Evolutionary conservation across 2,797 vertebrate species (phyloP).

Genomic region (Cossypha heuglini): DNA sequence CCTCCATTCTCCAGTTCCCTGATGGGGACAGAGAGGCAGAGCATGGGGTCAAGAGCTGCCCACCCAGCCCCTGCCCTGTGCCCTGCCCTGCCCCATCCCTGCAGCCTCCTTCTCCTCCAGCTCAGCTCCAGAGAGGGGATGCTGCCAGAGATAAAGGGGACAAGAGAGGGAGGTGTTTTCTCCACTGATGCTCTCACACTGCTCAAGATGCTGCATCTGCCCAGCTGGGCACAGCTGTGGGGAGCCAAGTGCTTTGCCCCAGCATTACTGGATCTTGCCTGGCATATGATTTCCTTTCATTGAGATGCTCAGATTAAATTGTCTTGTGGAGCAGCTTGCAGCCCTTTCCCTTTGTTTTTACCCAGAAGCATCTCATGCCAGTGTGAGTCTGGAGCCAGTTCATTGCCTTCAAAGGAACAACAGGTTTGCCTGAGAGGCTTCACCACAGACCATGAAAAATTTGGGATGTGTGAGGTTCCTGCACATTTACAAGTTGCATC

Average conservation of each 20-base stretch:
- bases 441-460: rapidly evolving
- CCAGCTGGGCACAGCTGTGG: background rate
- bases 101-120: background rate
- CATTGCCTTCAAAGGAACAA: background rate
- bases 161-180: background rate
- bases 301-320: background rate
- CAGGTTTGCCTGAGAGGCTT: background rate
- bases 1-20: background rate
- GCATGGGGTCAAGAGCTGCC: background rate
- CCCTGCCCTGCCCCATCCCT: background rate
- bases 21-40: background rate
- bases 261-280: background rate
- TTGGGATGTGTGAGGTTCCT: background rate
- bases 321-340: background rate
- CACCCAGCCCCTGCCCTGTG: background rate
- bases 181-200: rapidly evolving
- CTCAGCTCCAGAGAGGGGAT: background rate
- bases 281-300: background rate
- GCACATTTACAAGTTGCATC: background rate
- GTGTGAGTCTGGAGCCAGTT: background rate
- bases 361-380: background rate
- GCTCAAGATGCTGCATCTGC: background rate
- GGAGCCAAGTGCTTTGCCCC: background rate
- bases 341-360: background rate
- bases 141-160: background rate